phyloP scores from a whole-genome alignment of 2,797 vertebrate genomes.

The Gymnodraco acuticeps region DNA sequence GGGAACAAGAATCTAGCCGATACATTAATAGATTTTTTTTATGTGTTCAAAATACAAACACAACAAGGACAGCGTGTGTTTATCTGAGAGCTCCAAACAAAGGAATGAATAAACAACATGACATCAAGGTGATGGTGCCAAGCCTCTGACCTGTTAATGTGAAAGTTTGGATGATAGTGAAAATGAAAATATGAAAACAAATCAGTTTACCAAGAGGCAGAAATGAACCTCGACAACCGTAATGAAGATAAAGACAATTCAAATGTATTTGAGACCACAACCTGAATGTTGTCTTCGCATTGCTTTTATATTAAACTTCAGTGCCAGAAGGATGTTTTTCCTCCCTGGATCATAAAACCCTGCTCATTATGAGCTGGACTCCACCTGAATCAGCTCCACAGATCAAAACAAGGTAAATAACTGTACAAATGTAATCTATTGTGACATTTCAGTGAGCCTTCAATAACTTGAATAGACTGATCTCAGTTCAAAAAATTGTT shows the following conservation, averaged over 20 bases:
- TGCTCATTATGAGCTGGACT: not conserved
- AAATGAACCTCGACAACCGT: not conserved
- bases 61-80: not conserved
- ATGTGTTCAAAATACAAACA: not conserved
- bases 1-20: slow-evolving; percentile 1
- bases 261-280: not conserved
- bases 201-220: slow-evolving; percentile 18
- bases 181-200: slow-evolving; percentile 4
- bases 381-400: not conserved
- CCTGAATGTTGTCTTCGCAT: not conserved
- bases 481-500: slow-evolving; percentile 7
- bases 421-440: not conserved
- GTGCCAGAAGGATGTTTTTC: not conserved
- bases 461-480: not conserved
- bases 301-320: not conserved
- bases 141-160: not conserved
- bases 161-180: not conserved
- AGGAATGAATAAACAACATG: slow-evolving; percentile 3
- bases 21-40: not conserved
- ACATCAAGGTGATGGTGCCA: not conserved
- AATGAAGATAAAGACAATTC: not conserved
- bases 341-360: not conserved
- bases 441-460: not conserved
- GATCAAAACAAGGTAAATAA: not conserved
- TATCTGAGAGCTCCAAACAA: not conserved